Evolutionary conservation across 2,797 vertebrate species (phyloP), one percentile per base, ranked within the genome.

Genomic region (Bucorvus abyssinicus): DNA sequence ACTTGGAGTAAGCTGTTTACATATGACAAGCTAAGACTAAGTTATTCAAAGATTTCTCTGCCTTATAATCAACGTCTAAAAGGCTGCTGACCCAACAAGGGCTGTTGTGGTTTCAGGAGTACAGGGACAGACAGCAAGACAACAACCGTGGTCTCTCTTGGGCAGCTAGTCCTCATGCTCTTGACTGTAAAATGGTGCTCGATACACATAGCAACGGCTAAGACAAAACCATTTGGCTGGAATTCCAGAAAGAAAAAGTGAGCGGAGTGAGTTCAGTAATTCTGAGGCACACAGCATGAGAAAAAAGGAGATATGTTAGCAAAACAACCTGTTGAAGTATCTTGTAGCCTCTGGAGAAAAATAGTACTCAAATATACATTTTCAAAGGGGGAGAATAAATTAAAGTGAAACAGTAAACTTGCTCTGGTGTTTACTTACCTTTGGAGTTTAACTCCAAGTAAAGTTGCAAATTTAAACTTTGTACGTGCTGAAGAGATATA

Each of bases 71-170:
- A 56, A 20, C 1, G 0, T 27, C 69, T 42, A 27, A 64, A 79
- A 56, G 32, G 50, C 36, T 64, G 71, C 16, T 27, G 60, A n/a
- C 50, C 18, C 5, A 0, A 21, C 38, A 68, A 38, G 57, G 17
- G 38, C 42, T 14, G 9, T 32, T 34, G 32, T 26, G 30, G 53
- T 63, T 44, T 32, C 2, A 0, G 32, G 68, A 68, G 13, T 30
- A 76, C 36, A 70, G 22, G 21, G 34, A 65, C 40, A 89, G 70
- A 10, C 18, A 53, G 19, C 34, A 55, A 65, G 67, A 71, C 4
- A 14, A 36, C 27, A 40, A 32, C 7, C 2, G 0, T 0, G 0
- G 22, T 50, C 32, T 74, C 29, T 44, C 44, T 56, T 24, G 19
- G 34, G 55, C 77, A 50, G 22, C 29, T 36, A 55, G 15, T 44